Conservation (phyloP, 2,797 vertebrate genomes). For the Discoglossus pictus region DNA sequence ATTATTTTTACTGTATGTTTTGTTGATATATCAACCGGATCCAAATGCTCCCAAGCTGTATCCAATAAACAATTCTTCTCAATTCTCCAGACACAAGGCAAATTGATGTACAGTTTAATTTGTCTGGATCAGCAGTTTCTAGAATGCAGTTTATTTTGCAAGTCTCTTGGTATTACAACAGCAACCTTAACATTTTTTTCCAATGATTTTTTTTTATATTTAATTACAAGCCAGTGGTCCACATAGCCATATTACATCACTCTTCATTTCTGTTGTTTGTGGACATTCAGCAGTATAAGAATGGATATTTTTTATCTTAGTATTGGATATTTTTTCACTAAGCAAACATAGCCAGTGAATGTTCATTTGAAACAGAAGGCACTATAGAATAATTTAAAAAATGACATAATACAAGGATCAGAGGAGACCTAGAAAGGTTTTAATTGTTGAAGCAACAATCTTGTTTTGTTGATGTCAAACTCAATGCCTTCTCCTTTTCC, state of each 20-base stretch:
- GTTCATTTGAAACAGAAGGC: too few species aligned
- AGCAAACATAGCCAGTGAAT: too few species aligned
- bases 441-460: too few species aligned
- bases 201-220: too few species aligned
- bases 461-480: too few species aligned
- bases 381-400: too few species aligned
- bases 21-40: constrained; percentile 17
- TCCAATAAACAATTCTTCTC: constrained; percentile 6
- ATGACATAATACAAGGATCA: too few species aligned
- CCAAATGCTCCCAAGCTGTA: constrained; percentile 24
- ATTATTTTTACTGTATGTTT: neutral
- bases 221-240: neutral
- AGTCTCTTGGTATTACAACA: neutral
- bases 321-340: too few species aligned
- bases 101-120: constrained; percentile 27
- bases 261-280: neutral
- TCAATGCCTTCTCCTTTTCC: too few species aligned
- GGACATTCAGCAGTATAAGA: neutral
- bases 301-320: too few species aligned
- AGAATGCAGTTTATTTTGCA: neutral
- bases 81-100: constrained; percentile 20
- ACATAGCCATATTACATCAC: neutral
- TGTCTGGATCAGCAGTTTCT: constrained; percentile 27
- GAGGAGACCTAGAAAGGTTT: too few species aligned
- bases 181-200: constrained; percentile 6